Conservation (phyloP, 1,140 invertebrate genomes). For the Ptiloglossa arizonensis region DNA sequence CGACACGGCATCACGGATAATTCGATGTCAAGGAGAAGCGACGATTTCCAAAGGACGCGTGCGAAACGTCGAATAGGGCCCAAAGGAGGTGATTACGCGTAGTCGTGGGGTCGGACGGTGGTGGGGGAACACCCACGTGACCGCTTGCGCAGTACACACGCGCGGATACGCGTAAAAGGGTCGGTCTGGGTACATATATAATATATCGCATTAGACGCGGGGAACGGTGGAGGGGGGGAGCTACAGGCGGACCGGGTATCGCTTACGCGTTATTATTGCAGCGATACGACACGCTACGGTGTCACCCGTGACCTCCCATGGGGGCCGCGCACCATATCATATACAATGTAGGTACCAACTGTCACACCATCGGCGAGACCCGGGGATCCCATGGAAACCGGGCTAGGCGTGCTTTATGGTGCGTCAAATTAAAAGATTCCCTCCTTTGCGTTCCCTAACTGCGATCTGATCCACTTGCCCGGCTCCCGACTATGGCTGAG, state of each 20-base stretch:
- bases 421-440: constrained; percentile 83
- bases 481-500: constrained; percentile 16
- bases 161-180: constrained; percentile 13
- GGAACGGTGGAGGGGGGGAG: constrained; percentile 47
- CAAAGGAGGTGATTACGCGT: constrained; percentile 73
- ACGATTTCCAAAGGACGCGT: constrained; percentile 53
- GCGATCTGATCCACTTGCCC: constrained; percentile 72
- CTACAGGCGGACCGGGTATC: constrained; percentile 68
- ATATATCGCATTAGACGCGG: constrained; percentile 74
- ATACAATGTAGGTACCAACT: constrained; percentile 78
- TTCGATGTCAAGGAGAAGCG: constrained; percentile 31
- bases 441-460: constrained; percentile 76
- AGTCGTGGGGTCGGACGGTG: background rate
- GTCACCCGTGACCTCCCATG: constrained; percentile 79
- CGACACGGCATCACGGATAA: constrained; percentile 44
- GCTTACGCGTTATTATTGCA: constrained; percentile 82
- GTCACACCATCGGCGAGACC: constrained; percentile 68
- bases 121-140: background rate
- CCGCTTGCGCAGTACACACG: constrained; percentile 18
- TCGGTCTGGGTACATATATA: constrained; percentile 70
- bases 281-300: constrained; percentile 80
- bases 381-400: constrained; percentile 71
- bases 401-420: constrained; percentile 81
- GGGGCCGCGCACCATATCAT: constrained; percentile 71
- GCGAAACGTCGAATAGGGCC: constrained; percentile 70